Base-by-base conservation (phyloP, 2,113 vertebrate genomes). In the Oostethus manadensis region DNA sequence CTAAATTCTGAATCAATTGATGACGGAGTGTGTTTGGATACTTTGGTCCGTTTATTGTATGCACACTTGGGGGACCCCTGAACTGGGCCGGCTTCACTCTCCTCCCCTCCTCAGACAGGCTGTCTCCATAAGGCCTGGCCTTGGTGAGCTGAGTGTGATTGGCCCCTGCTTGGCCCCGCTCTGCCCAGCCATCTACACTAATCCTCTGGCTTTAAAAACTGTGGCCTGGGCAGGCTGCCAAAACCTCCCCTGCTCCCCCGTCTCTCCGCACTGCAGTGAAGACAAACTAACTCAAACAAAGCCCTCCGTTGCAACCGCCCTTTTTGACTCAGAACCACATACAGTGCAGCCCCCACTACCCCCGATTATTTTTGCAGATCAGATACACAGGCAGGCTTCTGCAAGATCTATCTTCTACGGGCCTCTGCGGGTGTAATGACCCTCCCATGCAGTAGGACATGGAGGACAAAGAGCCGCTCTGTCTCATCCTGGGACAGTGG, bases 121-220 rank as follows among this genome's bases (percentile, higher is more conserved):
- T 78, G 87, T 88, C 86, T 87, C 88, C 85, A 80, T 53, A 2
- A 56, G 71, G 73, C 73, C 66, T 26, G 72, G 75, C 78, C 77
- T 86, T 84, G 81, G 77, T 84, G 76, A 71, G 73, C 64, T 1
- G 51, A 82, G 80, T 58, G 44, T 76, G 78, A 84, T 70, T 75
- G 81, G 85, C 79, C 83, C 82, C 71, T 79, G 82, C 72, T 84
- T 74, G 78, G 84, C 84, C 86, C 81, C 80, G 76, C 74, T 79
- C 77, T 82, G 79, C 81, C 80, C 82, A 79, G 82, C 80, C 80
- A 80, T 83, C 85, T 86, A 78, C 77, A 66, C 63, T 87, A 87
- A 89, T 88, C 84, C 87, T 68, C 65, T 53, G 77, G 84, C 76
- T 88, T 88, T 85, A 77, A 56, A 61, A 80, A 70, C 81, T 82